Evolutionary conservation across 2,888 invertebrate genomes (phyloP).

Genomic region (Maniola hyperantus): DNA sequence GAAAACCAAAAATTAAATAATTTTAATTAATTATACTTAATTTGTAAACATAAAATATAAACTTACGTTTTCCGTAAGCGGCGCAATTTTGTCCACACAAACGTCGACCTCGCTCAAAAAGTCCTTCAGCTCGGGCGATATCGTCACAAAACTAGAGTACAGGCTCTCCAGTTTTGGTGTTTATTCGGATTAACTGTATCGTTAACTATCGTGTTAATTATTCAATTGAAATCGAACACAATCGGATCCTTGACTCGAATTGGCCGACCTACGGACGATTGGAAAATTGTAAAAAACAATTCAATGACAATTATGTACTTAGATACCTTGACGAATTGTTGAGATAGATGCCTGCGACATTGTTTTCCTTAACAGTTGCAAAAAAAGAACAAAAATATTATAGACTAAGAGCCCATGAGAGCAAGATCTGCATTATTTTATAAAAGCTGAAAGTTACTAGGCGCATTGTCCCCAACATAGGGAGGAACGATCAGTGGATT

Average conservation of each 20-base stretch:
- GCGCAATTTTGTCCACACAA: constrained; percentile 72
- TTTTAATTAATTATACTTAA: too few species aligned
- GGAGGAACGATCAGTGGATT: too few species aligned
- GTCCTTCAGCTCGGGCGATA: constrained; percentile 49
- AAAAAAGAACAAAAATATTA: too few species aligned
- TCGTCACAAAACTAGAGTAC: constrained; percentile 57
- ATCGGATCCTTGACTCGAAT: constrained; percentile 34
- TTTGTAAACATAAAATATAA: not conserved
- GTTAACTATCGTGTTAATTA: constrained; percentile 29
- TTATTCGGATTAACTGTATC: constrained; percentile 29
- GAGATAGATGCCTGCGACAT: not conserved
- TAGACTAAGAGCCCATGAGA: too few species aligned
- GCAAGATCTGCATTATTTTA: too few species aligned
- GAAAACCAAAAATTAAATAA: too few species aligned
- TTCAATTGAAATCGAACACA: constrained; percentile 35
- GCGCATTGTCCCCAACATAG: too few species aligned
- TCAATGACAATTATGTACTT: constrained; percentile 14
- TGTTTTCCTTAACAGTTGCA: not conserved
- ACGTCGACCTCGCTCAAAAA: constrained; percentile 64
- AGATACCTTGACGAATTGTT: not conserved
- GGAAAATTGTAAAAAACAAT: constrained; percentile 25
- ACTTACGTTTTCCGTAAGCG: constrained; percentile 70
- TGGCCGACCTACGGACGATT: constrained; percentile 29
- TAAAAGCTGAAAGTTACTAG: too few species aligned
- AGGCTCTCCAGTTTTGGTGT: constrained; percentile 63